A percentile compares a stretch with the other conserved stretches of the same genome.
Conservation (phyloP, 1,140 invertebrate genomes). For the Ylistrum balloti region DNA sequence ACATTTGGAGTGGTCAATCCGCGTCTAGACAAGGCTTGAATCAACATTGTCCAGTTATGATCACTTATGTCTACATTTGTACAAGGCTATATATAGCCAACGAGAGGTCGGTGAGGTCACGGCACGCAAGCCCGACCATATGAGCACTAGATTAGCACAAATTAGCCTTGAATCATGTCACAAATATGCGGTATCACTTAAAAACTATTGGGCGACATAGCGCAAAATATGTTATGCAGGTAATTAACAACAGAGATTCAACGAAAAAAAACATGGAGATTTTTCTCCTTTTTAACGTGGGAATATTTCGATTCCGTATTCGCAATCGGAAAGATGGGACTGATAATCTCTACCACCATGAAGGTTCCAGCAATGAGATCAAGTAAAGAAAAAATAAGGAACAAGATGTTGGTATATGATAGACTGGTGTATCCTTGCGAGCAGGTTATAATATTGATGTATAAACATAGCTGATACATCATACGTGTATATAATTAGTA, state of each 20-base stretch:
- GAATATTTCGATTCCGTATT: neutral
- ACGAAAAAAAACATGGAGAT: neutral
- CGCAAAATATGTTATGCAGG: neutral
- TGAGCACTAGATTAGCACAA: neutral
- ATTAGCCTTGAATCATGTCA: neutral
- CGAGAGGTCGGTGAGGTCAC: neutral
- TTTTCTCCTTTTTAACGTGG: neutral
- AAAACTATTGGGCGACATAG: neutral
- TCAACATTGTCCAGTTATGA: neutral
- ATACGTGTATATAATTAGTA: too few species aligned
- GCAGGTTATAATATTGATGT: too few species aligned
- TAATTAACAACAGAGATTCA: neutral
- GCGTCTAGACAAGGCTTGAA: constrained; percentile 37
- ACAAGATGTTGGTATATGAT: too few species aligned
- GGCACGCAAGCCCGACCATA: neutral
- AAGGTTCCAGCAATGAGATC: too few species aligned
- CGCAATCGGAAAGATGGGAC: too few species aligned
- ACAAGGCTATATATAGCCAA: neutral
- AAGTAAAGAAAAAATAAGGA: too few species aligned
- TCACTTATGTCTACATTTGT: constrained; percentile 8
- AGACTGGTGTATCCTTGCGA: too few species aligned
- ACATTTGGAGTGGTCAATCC: constrained; percentile 18
- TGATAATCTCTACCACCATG: too few species aligned
- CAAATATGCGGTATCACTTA: neutral
- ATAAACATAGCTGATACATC: too few species aligned